These are phyloP conservation scores for Aspidapion aeneum DNA, from an alignment of 2,888 invertebrate genomes.

Conservation along the genomic window DNA sequence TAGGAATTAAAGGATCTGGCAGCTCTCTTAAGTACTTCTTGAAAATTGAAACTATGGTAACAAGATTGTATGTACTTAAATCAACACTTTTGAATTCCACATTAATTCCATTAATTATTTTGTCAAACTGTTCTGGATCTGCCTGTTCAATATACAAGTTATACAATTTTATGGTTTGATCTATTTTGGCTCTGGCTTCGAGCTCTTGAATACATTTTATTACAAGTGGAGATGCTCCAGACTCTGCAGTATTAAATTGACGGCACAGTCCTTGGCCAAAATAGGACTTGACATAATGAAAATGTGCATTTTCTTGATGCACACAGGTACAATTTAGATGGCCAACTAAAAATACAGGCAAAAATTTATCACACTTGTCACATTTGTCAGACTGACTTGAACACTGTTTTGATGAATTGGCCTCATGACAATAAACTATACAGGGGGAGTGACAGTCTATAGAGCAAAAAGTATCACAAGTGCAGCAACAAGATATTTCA, in stretches of 20 bases:
- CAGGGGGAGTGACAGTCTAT: conserved; percentile 64
- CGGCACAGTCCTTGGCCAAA: conserved; percentile 63
- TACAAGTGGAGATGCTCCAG: conserved; percentile 54
- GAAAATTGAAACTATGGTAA: conserved; percentile 58
- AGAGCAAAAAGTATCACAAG: conserved; percentile 58
- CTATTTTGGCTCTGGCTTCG: conserved; percentile 55
- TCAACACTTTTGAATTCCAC: conserved; percentile 46
- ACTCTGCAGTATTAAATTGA: conserved; percentile 56
- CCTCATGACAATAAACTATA: conserved; percentile 54
- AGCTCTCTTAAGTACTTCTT: conserved; percentile 71
- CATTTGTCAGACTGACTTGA: conserved; percentile 66
- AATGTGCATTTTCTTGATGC: conserved; percentile 40
- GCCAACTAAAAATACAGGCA: conserved; percentile 64
- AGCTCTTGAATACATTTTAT: conserved; percentile 59
- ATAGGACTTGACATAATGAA: conserved; percentile 44
- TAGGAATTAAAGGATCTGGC: conserved; percentile 73
- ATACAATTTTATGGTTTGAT: conserved; percentile 57
- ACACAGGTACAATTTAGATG: conserved; percentile 63
- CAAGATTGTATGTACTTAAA: conserved; percentile 50
- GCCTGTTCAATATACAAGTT: conserved; percentile 63
- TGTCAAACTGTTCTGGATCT: conserved; percentile 56
- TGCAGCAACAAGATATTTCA: conserved; percentile 56
- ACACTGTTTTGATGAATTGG: conserved; percentile 58
- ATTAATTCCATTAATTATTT: conserved; percentile 53
- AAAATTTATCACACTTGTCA: conserved; percentile 68